Evolutionary conservation across 2,888 invertebrate species (phyloP), one percentile per base, ranked within the genome.

Genomic region (Nomada lathburiana): DNA sequence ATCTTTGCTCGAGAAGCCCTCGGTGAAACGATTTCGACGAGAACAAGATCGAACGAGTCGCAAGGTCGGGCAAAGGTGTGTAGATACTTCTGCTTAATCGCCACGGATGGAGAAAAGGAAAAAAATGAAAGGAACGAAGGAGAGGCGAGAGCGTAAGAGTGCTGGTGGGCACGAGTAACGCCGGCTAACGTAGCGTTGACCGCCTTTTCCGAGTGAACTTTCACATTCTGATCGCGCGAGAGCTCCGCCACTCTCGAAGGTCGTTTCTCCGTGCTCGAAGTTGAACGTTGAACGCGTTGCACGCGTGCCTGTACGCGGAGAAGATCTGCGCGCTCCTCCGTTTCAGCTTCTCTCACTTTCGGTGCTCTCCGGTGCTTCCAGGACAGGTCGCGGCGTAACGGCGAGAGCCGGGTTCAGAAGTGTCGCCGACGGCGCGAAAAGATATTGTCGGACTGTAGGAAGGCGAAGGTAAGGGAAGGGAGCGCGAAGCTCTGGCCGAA

Each of bases 201-300:
- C 91, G 91, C 90, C 90, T 92, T 88, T 89, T 91, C 90, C 92
- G 82, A 88, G 87, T 92, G 90, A 93, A 93, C 93, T 93, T 93
- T 93, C 93, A 93, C 93, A 93, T 93, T 93, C 92, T 93, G 90
- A 91, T 91, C 86, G 84, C 67, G 74, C 78, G 83, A 82, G 82
- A 82, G 64, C 77, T 68, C 67, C 64, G 62, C 69, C 75, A 65
- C 78, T 71, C 65, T 63, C 85, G 84, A 85, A 84, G 87, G 87
- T 86, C 87, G 84, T 70, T 62, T 59, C 68, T 59, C 71, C 62
- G 77, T 23, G 78, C 50, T 77, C 59, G 62, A 9, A 64, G 67
- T 23, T n/a, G 74, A 70, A 36, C 50, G 53, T 36, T 62, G 29
- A 62, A 20, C 59, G 20, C 71, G 50, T 62, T 52, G 16, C 26